phyloP scores from a whole-genome alignment of 1,140 invertebrate species.

The Streblospio benedicti region DNA sequence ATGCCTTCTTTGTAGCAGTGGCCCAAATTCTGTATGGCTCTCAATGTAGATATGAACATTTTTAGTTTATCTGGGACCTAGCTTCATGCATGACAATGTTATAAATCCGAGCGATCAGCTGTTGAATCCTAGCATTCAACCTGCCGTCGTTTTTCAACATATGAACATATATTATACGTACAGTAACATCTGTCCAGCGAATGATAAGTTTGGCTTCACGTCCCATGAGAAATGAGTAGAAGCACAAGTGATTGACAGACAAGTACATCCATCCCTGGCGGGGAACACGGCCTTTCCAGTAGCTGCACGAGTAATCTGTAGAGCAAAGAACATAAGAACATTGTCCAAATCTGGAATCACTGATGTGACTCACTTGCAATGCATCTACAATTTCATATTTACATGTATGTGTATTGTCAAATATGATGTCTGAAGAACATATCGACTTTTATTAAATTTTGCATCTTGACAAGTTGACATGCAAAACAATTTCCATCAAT shows the following conservation, averaged over 20 bases:
- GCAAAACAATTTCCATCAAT: too few relatives aligned
- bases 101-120: too few relatives aligned
- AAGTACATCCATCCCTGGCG: constrained; percentile 92
- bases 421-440: neutral
- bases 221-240: constrained; percentile 89
- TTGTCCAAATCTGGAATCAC: too few relatives aligned
- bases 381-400: neutral
- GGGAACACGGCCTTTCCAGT: constrained; percentile 84
- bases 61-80: too few relatives aligned
- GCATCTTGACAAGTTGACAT: too few relatives aligned
- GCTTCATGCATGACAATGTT: too few relatives aligned
- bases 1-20: too few relatives aligned
- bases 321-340: neutral
- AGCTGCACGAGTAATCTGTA: constrained; percentile 61
- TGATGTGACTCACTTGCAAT: too few relatives aligned
- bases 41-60: too few relatives aligned
- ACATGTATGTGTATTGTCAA: neutral
- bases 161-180: constrained; percentile 31
- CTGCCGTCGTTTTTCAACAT: too few relatives aligned
- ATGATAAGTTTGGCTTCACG: constrained; percentile 79
- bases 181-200: constrained; percentile 56
- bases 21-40: too few relatives aligned
- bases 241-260: constrained; percentile 89
- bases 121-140: neutral
- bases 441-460: too few relatives aligned